Base-by-base conservation (phyloP, 2,888 invertebrate species). In the Lysandra coridon region DNA sequence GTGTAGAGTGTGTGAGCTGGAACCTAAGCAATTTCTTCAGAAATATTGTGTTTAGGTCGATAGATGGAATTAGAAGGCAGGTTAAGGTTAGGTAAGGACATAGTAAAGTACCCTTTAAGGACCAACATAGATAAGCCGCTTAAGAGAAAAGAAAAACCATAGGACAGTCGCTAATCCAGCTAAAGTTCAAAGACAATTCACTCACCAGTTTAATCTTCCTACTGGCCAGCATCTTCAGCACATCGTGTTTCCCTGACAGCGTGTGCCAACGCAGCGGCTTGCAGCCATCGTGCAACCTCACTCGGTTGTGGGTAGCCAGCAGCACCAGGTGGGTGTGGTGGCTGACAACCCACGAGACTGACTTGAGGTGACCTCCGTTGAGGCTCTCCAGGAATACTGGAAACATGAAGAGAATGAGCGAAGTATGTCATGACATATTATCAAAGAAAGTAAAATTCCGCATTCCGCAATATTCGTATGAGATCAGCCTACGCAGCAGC, bases 321-420 rank as follows among this genome's bases (percentile, higher is more conserved):
- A 96, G 91, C 4, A 96, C 91, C 0, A 95, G 87, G 95, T 76
- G 95, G 90, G 76, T 96, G 87, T 14, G 94, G 91, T 49, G 96
- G 95, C 37, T 97, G 93, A 6, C 95, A 5, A 69, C 93, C 89
- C 97, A 95, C 80, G 96, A 96, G 80, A 96, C 96, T 12, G 95
- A 92, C 80, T 95, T 95, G 4, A 95, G 87, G 80, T 95, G 91
- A 12, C 95, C 96, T 17, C 95, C 95, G 83, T 95, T 95, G 0
- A 96, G 88, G 5, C 95, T 96, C 87, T 97, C 96, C 82, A 97
- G 89, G n/a, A 96, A 95, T n/a, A 96, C 97, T 97, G 87, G 77
- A 88, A 88, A 80, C 30, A 80, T 73, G 78, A 17, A 77, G 17
- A 10, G 40, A 2, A 23, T 62, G 14, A 5, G 23, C 30, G 5